Base-by-base conservation (phyloP, 1,140 invertebrate species). In the Eueides isabella region DNA sequence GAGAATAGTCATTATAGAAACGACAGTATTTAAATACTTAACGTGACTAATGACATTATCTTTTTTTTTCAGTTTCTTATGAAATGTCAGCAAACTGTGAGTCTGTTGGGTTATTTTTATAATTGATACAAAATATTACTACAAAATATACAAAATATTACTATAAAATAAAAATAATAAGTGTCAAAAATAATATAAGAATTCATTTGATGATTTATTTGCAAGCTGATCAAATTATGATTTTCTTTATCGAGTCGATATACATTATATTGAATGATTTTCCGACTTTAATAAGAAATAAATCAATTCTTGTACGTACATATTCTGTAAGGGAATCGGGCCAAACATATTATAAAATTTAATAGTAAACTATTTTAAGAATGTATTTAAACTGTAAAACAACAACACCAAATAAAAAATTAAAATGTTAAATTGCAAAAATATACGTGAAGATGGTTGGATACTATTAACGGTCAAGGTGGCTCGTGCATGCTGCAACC, bases 391-490 rank as follows among this genome's bases (percentile, higher is more conserved):
- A 2, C 2, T 31, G 16, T 30, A 29, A 9, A 63, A n/a, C 16
- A n/a, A 62, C 28, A 62, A n/a, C 5, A 30, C 16, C 69, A 74
- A 68, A 71, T 73, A 73, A 70, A 70, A 72, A 71, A 67, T n/a
- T n/a, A 73, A 76, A 69, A 73, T 38, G 14, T 86, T 77, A 85
- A 89, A 88, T 78, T 74, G 80, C 79, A 76, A 78, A 79, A 82
- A 81, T 82, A 87, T 72, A 86, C 82, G 83, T 81, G 83, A 86
- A 88, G 84, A 87, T 85, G 80, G 82, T 84, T 86, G 81, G 81
- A 80, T 84, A 41, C 86, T 86, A 89, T 88, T 88, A 85, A 77
- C 80, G 76, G 73, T 83, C 88, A 91, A 91, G 88, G 89, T 77
- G 81, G 80, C 84, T 83, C 88, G 88, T 90, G 90, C 78, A 67